Evolutionary conservation across 2,113 vertebrate species (phyloP).

Genomic region (Solenodon paradoxus): DNA sequence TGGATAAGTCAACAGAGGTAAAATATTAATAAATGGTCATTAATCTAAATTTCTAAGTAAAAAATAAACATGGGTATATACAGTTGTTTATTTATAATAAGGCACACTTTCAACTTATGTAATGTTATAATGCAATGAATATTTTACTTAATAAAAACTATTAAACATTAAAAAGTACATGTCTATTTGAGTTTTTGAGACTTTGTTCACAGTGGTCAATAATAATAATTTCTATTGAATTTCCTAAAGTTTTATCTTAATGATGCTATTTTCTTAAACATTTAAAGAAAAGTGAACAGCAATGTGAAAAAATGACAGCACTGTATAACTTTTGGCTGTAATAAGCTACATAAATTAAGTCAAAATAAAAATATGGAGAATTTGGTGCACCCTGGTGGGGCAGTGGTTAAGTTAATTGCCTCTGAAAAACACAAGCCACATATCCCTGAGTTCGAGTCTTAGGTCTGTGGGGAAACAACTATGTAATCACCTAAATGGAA

Average conservation of each 20-base stretch:
- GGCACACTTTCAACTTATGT: too few relatives aligned
- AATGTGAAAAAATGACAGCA: neutral
- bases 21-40: neutral
- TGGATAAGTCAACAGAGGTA: neutral
- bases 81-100: too few relatives aligned
- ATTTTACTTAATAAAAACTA: too few relatives aligned
- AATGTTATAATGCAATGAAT: too few relatives aligned
- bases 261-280: neutral
- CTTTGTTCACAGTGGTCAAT: neutral
- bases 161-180: too few relatives aligned
- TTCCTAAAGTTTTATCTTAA: conserved; percentile 4
- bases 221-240: neutral
- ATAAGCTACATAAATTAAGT: neutral
- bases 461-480: too few relatives aligned
- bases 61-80: neutral
- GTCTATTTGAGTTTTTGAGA: too few relatives aligned
- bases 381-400: too few relatives aligned
- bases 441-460: too few relatives aligned
- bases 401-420: too few relatives aligned
- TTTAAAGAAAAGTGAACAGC: neutral
- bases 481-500: too few relatives aligned
- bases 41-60: neutral
- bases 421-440: too few relatives aligned
- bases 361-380: conserved; percentile 10
- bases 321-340: neutral